Conservation (phyloP, 2,888 invertebrate genomes). For the Pristionchus arcanus region DNA sequence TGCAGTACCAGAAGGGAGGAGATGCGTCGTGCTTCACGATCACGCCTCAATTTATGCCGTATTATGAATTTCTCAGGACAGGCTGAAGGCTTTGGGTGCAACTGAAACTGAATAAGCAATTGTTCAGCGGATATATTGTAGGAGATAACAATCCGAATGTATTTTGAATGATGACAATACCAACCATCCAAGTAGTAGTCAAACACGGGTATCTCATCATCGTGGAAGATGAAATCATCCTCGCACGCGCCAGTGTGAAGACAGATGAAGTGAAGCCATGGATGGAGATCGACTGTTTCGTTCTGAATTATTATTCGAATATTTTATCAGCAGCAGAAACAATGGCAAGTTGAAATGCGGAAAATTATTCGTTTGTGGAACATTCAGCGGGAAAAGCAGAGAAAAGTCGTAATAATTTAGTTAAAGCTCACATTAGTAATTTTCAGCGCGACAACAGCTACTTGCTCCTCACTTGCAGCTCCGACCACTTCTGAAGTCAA, state of each 20-base stretch:
- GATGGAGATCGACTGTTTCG: background rate
- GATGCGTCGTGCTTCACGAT: background rate
- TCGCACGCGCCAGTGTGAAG: conserved; percentile 6
- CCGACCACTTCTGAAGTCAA: background rate
- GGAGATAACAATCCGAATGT: too few species aligned
- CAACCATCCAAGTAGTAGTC: background rate
- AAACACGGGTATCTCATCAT: background rate
- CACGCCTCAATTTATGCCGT: background rate
- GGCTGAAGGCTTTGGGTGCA: too few species aligned
- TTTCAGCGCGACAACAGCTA: background rate
- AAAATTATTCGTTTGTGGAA: background rate
- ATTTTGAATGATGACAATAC: too few species aligned
- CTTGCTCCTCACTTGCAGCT: background rate
- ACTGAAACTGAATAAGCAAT: too few species aligned
- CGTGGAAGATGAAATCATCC: background rate
- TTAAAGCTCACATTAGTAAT: background rate
- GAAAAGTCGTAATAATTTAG: too few species aligned
- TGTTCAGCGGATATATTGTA: too few species aligned
- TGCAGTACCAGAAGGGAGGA: background rate
- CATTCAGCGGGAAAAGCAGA: background rate
- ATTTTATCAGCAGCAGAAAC: too few species aligned
- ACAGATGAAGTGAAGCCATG: background rate
- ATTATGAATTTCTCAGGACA: too few species aligned
- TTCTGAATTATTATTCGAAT: background rate
- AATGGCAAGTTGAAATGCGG: too few species aligned